Evolutionary conservation across 2,113 vertebrate genomes (phyloP).

Genomic region (Australoheros scitulus): DNA sequence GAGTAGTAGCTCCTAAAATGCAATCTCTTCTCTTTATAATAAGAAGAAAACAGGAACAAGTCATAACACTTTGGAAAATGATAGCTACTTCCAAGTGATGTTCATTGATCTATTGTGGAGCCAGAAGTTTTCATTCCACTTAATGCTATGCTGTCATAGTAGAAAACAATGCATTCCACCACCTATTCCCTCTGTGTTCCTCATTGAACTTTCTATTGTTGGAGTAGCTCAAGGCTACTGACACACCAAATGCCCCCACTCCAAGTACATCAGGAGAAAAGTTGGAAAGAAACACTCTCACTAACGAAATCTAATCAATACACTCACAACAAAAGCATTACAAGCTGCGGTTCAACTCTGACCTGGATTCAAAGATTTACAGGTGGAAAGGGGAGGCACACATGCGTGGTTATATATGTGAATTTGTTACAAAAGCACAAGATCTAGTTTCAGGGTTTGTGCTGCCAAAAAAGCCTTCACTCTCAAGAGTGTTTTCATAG

Average conservation of each 20-base stretch:
- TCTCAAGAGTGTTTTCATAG: not conserved
- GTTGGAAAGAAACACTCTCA: slow-evolving; percentile 8
- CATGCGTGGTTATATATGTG: not conserved
- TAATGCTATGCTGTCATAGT: not conserved
- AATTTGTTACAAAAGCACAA: not conserved
- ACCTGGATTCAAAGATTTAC: slow-evolving; percentile 2
- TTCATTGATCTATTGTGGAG: not conserved
- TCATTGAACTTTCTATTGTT: slow-evolving; percentile 38
- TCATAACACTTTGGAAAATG: not conserved
- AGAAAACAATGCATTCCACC: slow-evolving; percentile 19
- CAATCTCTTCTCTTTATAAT: not conserved
- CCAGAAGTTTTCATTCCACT: not conserved
- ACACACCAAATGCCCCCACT: not conserved
- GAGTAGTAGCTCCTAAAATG: slow-evolving; percentile 1
- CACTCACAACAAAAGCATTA: not conserved
- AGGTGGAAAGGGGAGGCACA: not conserved
- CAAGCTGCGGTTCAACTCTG: slow-evolving; percentile 8
- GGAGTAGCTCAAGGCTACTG: slow-evolving; percentile 43
- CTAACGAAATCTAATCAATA: slow-evolving; percentile 31
- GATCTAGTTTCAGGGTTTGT: not conserved
- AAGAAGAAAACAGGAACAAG: not conserved
- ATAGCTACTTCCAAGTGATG: slow-evolving; percentile 2
- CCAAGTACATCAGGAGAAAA: slow-evolving; percentile 12
- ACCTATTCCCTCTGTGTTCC: not conserved
- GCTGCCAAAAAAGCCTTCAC: not conserved